Evolutionary conservation across 2,888 invertebrate genomes (phyloP).

Genomic region (Calephelis perditalis): DNA sequence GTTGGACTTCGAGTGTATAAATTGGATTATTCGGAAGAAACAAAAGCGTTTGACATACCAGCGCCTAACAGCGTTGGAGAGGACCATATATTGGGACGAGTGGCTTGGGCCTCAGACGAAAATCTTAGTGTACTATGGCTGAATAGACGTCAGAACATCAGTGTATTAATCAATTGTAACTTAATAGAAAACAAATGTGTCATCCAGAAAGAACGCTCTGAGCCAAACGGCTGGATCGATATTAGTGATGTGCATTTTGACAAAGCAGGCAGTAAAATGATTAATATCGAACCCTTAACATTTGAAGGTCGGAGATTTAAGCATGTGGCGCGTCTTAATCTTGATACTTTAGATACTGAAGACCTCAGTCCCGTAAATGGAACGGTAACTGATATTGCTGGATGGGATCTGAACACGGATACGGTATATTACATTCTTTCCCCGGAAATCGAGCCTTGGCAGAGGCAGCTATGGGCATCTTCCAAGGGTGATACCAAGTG

Average conservation of each 20-base stretch:
- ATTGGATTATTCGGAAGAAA: conserved; percentile 40
- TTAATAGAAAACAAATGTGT: conserved; percentile 56
- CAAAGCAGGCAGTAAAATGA: conserved; percentile 57
- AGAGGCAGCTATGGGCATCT: conserved; percentile 82
- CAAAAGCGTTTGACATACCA: conserved; percentile 56
- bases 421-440: conserved; percentile 84
- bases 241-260: conserved; percentile 75
- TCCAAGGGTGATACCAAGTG: conserved; percentile 78
- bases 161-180: conserved; percentile 79
- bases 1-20: conserved; percentile 82
- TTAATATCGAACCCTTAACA: conserved; percentile 57
- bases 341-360: conserved; percentile 44
- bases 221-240: conserved; percentile 84
- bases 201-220: conserved; percentile 60
- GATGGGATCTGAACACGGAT: conserved; percentile 78
- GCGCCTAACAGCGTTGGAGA: conserved; percentile 76
- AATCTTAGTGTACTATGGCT: conserved; percentile 87
- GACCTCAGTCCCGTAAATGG: conserved; percentile 78
- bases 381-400: conserved; percentile 78
- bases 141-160: conserved; percentile 89
- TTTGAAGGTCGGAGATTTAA: conserved; percentile 61
- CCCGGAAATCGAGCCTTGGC: conserved; percentile 80
- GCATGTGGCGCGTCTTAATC: conserved; percentile 57
- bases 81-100: conserved; percentile 83
- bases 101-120: conserved; percentile 85